A percentile compares a stretch with the other conserved stretches of the same genome.
These are phyloP conservation scores for Seladonia tumulorum DNA, from an alignment of 2,888 invertebrate genomes.

Conservation along the genomic window DNA sequence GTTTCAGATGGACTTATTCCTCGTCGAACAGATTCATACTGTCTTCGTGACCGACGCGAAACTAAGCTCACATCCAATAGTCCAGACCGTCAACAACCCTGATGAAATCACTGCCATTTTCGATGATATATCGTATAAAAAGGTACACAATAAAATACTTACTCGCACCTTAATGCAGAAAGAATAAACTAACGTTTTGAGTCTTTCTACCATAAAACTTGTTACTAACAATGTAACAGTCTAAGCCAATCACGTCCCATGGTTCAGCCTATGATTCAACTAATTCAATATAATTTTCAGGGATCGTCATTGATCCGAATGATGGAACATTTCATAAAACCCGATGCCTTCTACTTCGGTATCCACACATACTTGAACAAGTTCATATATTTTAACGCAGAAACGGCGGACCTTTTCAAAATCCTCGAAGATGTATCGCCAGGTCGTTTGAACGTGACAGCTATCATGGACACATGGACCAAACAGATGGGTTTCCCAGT, in stretches of 20 bases:
- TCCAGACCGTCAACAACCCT: constrained; percentile 93
- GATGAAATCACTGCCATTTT: constrained; percentile 96
- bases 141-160: constrained; percentile 85
- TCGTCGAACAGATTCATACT: constrained; percentile 89
- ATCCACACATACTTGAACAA: constrained; percentile 91
- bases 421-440: constrained; percentile 87
- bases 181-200: no score
- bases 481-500: constrained; percentile 95
- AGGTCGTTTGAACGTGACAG: constrained; percentile 85
- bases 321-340: constrained; percentile 93
- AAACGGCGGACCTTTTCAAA: constrained; percentile 91
- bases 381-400: constrained; percentile 90
- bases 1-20: constrained; percentile 90
- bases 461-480: constrained; percentile 95
- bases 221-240: no score
- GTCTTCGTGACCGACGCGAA: constrained; percentile 92
- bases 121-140: constrained; percentile 95
- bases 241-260: no score
- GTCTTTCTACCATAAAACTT: no score
- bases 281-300: constrained; percentile 83
- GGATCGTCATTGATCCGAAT: constrained; percentile 95
- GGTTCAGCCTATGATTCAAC: background rate
- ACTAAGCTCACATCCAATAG: constrained; percentile 95
- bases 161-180: background rate
- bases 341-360: constrained; percentile 89